phyloP scores from a whole-genome alignment of 2,113 vertebrate species.

The Chamaea fasciata region DNA sequence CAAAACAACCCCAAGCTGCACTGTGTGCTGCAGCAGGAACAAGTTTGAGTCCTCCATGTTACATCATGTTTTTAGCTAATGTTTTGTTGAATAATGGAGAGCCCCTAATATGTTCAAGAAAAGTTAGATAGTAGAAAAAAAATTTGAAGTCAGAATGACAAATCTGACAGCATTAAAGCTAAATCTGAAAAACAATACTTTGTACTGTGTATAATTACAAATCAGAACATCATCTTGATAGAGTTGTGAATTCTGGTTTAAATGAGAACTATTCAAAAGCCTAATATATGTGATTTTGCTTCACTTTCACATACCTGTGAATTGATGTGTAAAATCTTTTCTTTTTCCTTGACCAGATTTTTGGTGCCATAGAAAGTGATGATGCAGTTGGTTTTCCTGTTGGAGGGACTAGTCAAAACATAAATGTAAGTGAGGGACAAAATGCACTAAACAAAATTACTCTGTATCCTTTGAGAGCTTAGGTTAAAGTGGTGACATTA shows the following conservation, averaged over 20 bases:
- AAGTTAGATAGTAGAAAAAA: background rate
- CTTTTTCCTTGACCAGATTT: slow-evolving; percentile 72
- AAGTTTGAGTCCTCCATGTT: background rate
- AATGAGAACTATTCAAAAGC: background rate
- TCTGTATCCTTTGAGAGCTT: background rate
- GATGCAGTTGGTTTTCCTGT: slow-evolving; percentile 89
- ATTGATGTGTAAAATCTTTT: background rate
- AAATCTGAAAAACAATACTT: background rate
- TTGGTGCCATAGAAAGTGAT: slow-evolving; percentile 88
- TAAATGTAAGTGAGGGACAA: slow-evolving; percentile 79
- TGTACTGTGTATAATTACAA: background rate
- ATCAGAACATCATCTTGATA: background rate
- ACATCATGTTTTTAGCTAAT: background rate
- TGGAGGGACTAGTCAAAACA: slow-evolving; percentile 70
- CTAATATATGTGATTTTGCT: background rate
- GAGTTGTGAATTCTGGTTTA: background rate
- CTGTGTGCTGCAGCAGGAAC: background rate
- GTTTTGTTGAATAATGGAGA: background rate
- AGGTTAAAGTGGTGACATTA: background rate
- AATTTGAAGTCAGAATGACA: background rate
- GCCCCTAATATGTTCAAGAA: background rate
- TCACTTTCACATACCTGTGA: background rate
- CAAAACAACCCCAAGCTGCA: background rate
- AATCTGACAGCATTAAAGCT: background rate
- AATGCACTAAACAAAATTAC: background rate